Base-by-base conservation (phyloP, 2,113 vertebrate genomes). In the Archilochus colubris region DNA sequence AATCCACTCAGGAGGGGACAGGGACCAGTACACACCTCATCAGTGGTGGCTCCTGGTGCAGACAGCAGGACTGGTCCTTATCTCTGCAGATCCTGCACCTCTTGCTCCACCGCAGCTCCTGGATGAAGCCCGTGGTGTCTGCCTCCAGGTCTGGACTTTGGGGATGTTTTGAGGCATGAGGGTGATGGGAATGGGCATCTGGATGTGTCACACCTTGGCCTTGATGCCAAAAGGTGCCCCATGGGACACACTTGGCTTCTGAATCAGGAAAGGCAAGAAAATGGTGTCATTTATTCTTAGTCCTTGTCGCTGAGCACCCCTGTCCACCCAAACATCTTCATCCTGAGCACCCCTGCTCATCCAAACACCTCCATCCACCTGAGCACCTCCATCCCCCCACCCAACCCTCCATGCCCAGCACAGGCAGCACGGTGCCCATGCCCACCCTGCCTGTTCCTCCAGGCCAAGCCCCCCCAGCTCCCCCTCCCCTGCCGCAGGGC, bases 151-250 rank as follows among this genome's bases (percentile, higher is more conserved):
- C 57, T 63, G 12, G 17, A 5, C 17, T 23, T 53, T 3, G 22
- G 14, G 64, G 22, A 24, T 2, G 40, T 18, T 72, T 66, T 48
- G 22, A 38, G 12, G 38, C 14, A 3, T 12, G 14, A 20, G 43
- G 88, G 62, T 19, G 8, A 50, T 3, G 38, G 66, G 88, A 62
- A 31, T 0, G 13, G 22, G 63, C 4, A 23, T 27, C 44, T 55
- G 53, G 36, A n/a, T 1, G 0, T 5, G 17, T 31, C 75, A 46
- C 17, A 4, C 2, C 0, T 38, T 36, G 61, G 7, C 55, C 44
- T 78, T 14, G 19, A 67, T 40, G 57, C 33, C 57, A 31, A 40
- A 61, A 66, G 58, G 14, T 13, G 28, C 43, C 48, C 51, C n/a
- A 7, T 79, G 59, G 74, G 63, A 70, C 2, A 4, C 2, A 3